Percentiles rank a stretch among this genome's conserved stretches.
Conservation (phyloP, 1,140 invertebrate species). For the Pachypsylla venusta region DNA sequence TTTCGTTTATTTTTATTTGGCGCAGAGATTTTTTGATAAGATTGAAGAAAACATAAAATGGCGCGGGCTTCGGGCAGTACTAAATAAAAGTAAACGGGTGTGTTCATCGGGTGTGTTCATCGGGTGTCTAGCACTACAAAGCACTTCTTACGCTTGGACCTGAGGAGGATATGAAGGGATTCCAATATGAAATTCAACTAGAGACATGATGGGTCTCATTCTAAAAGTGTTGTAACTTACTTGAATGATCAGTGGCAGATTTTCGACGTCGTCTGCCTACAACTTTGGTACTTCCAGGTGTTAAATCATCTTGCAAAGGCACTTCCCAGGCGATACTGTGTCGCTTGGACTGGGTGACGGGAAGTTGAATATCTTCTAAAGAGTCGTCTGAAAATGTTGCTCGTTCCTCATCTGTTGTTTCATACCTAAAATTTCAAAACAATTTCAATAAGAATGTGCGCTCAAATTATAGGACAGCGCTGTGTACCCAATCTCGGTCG, state of each 20-base stretch:
- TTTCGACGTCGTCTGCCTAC: slow-evolving; percentile 36
- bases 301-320: slow-evolving; percentile 38
- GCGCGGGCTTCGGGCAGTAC: no score
- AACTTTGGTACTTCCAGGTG: slow-evolving; percentile 55
- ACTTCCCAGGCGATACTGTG: slow-evolving; percentile 71
- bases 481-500: slow-evolving; percentile 21
- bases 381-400: slow-evolving; percentile 69
- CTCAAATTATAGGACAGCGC: slow-evolving; percentile 29
- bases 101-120: no score
- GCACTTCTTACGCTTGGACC: no score
- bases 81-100: no score
- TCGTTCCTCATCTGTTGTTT: slow-evolving; percentile 37
- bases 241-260: slow-evolving; percentile 35
- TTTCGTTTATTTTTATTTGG: no score
- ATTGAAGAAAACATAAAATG: no score
- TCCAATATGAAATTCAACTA: background rate
- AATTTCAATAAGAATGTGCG: slow-evolving; percentile 23
- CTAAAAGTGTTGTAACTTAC: no score
- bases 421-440: slow-evolving; percentile 11
- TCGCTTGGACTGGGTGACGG: slow-evolving; percentile 39
- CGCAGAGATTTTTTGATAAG: no score
- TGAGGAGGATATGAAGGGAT: no score
- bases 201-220: no score
- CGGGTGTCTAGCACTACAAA: no score
- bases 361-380: slow-evolving; percentile 51